phyloP scores from a whole-genome alignment of 2,888 invertebrate species.

The Uloborus plumipes region DNA sequence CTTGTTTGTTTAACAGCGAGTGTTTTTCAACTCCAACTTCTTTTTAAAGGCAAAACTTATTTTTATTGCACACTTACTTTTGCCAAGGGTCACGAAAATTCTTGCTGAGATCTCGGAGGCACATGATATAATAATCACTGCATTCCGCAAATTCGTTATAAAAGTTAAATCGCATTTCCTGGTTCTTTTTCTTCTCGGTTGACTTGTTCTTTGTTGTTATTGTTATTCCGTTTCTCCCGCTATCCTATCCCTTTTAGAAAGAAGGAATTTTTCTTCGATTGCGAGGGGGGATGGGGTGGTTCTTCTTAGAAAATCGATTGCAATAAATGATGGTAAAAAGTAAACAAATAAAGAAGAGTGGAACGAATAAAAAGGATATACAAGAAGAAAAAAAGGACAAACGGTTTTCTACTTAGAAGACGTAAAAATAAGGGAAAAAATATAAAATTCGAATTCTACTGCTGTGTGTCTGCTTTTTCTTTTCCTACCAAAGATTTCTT shows the following conservation, averaged over 20 bases:
- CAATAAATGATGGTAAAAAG: slow-evolving; percentile 19
- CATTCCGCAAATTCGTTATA: no score
- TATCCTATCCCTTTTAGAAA: neutral
- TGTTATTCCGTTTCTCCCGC: slow-evolving; percentile 8
- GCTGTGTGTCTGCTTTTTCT: slow-evolving; percentile 3
- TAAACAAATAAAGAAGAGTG: slow-evolving; percentile 18
- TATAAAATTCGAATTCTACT: slow-evolving; percentile 23
- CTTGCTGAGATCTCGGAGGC: neutral
- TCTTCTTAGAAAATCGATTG: slow-evolving; percentile 16
- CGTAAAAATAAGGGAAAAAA: neutral
- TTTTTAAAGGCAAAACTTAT: neutral
- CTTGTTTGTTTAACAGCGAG: no score
- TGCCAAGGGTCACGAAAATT: neutral
- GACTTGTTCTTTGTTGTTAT: neutral
- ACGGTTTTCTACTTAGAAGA: slow-evolving; percentile 47
- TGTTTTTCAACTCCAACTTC: neutral
- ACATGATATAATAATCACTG: no score
- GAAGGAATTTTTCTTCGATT: slow-evolving; percentile 17
- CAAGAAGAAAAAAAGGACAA: slow-evolving; percentile 25
- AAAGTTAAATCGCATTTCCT: no score
- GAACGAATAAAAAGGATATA: slow-evolving; percentile 1
- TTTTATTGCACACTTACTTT: neutral
- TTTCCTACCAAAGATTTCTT: slow-evolving; percentile 36
- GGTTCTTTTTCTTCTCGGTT: no score
- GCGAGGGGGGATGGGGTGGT: neutral